Evolutionary conservation across 2,797 vertebrate genomes (phyloP).

Genomic region (Leptodactylus fallax): DNA sequence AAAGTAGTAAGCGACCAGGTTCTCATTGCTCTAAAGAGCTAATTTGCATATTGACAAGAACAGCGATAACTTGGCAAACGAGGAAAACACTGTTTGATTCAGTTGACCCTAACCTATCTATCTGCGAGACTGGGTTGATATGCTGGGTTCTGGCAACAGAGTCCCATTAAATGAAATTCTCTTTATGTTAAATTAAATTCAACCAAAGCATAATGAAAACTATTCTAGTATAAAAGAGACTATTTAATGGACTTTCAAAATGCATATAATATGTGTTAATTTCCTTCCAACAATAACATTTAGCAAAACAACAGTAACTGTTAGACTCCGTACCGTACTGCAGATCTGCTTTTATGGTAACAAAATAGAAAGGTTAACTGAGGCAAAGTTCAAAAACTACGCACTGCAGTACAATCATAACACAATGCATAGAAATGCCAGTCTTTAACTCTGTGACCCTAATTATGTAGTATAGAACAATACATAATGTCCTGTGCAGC

Average conservation of each 20-base stretch:
- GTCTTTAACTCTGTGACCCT: constrained; percentile 27
- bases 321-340: background rate
- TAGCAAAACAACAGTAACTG: background rate
- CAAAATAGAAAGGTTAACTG: constrained; percentile 26
- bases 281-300: constrained; percentile 7
- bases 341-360: constrained; percentile 28
- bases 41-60: too few species aligned
- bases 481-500: background rate
- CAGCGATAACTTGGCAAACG: too few species aligned
- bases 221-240: background rate
- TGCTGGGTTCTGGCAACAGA: too few species aligned
- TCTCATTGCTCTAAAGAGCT: too few species aligned
- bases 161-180: too few species aligned
- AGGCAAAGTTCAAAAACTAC: constrained; percentile 9
- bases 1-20: too few species aligned
- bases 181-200: background rate
- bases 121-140: too few species aligned
- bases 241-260: background rate
- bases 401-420: background rate
- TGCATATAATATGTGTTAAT: background rate
- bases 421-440: constrained; percentile 7
- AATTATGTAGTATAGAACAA: constrained; percentile 30
- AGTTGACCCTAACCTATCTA: too few species aligned
- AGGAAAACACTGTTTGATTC: too few species aligned
- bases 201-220: background rate